Evolutionary conservation across 2,797 vertebrate genomes (phyloP).

Genomic region (Caiman crocodilus): DNA sequence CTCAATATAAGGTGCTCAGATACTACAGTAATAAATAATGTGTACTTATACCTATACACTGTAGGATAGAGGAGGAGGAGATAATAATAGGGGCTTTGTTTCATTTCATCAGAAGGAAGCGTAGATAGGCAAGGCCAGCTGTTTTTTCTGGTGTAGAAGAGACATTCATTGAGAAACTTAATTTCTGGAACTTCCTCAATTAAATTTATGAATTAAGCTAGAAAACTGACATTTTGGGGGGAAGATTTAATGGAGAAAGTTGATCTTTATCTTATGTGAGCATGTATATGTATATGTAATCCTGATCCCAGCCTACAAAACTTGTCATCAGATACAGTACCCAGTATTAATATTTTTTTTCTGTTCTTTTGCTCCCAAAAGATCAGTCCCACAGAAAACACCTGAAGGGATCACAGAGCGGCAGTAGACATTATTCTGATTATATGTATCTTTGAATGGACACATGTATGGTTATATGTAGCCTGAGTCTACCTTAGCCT

Average conservation of each 20-base stretch:
- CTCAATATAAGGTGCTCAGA: neutral
- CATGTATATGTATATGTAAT: neutral
- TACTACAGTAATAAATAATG: neutral
- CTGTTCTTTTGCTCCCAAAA: neutral
- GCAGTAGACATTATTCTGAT: too few species aligned
- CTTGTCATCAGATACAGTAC: neutral
- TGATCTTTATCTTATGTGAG: neutral
- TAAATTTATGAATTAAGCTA: neutral
- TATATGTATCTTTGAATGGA: too few species aligned
- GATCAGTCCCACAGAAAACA: conserved; percentile 44
- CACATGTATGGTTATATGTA: too few species aligned
- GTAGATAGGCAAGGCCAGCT: conserved; percentile 5
- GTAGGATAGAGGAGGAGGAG: neutral
- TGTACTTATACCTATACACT: neutral
- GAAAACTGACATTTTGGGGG: neutral
- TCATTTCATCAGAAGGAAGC: conserved; percentile 21
- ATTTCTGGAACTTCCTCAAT: neutral
- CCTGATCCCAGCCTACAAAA: neutral
- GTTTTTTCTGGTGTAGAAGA: conserved; percentile 23
- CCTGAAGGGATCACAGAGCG: too few species aligned
- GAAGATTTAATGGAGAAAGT: neutral
- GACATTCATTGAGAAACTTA: neutral
- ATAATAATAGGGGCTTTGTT: conserved; percentile 24
- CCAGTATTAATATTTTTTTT: neutral
- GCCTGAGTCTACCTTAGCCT: too few species aligned